These are phyloP conservation scores for Nemotelus nigrinus DNA, from an alignment of 2,888 invertebrate genomes.

Conservation along the genomic window DNA sequence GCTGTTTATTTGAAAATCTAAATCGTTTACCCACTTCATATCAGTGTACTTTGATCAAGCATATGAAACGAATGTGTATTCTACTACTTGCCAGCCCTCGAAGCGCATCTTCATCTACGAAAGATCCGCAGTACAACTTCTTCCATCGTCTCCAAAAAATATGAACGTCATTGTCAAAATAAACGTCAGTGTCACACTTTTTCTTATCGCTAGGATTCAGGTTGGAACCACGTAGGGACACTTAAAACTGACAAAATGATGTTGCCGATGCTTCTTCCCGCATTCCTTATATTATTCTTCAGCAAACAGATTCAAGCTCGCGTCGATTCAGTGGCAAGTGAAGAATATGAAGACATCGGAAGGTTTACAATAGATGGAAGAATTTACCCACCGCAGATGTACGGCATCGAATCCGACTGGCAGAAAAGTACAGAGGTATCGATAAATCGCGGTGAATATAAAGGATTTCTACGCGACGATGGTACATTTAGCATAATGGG, in stretches of 20 bases:
- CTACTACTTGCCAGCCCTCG: too few species aligned
- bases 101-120: too few species aligned
- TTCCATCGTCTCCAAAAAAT: too few species aligned
- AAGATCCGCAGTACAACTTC: too few species aligned
- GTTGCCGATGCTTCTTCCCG: not conserved
- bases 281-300: not conserved
- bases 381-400: slow-evolving; percentile 78
- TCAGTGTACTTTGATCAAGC: too few species aligned
- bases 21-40: too few species aligned
- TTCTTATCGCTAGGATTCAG: not conserved
- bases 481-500: slow-evolving; percentile 90
- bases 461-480: slow-evolving; percentile 90
- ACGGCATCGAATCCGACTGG: slow-evolving; percentile 72
- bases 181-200: slow-evolving; percentile 3
- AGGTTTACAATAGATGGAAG: slow-evolving; percentile 83
- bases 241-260: not conserved
- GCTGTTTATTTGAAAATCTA: too few species aligned
- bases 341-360: slow-evolving; percentile 65
- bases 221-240: slow-evolving; percentile 14
- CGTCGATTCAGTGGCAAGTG: slow-evolving; percentile 51
- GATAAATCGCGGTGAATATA: slow-evolving; percentile 88
- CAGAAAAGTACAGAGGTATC: slow-evolving; percentile 80
- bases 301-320: not conserved
- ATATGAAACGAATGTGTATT: too few species aligned
- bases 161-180: not conserved